Conservation (phyloP, 1,140 invertebrate species). For the Meloidogyne floridensis region DNA sequence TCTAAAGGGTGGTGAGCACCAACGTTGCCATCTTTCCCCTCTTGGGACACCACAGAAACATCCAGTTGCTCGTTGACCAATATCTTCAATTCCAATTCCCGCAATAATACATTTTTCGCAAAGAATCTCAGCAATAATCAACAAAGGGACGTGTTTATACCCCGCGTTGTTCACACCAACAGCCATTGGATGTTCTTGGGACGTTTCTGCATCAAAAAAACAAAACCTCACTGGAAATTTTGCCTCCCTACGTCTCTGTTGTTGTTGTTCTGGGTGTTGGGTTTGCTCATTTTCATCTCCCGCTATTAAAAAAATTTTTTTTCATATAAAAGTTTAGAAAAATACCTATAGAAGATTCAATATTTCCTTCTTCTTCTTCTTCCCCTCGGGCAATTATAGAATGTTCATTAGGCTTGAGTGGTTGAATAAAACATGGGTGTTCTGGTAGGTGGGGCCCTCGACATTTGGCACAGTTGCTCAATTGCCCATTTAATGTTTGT, state of each 20-base stretch:
- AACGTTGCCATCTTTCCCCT: neutral
- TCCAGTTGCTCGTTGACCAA: neutral
- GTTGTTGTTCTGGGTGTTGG: too few species aligned
- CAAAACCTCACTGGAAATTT: too few species aligned
- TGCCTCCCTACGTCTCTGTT: too few species aligned
- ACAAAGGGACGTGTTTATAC: too few species aligned
- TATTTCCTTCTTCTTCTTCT: neutral
- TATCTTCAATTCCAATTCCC: neutral
- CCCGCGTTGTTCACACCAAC: neutral
- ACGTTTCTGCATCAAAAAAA: neutral
- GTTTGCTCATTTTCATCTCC: too few species aligned
- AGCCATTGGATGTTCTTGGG: neutral
- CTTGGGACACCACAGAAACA: neutral
- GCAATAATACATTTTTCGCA: neutral
- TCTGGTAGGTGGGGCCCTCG: neutral
- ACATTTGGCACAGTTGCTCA: neutral
- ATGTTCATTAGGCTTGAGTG: neutral
- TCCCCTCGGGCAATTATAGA: too few species aligned
- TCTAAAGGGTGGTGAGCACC: neutral
- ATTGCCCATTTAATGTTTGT: neutral
- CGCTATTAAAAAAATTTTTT: too few species aligned
- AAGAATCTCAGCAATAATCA: too few species aligned
- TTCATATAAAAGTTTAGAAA: too few species aligned
- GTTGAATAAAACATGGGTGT: conserved; percentile 19
- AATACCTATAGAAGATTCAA: neutral